phyloP scores from a whole-genome alignment of 2,113 vertebrate genomes.

The Oceanodroma tethys region DNA sequence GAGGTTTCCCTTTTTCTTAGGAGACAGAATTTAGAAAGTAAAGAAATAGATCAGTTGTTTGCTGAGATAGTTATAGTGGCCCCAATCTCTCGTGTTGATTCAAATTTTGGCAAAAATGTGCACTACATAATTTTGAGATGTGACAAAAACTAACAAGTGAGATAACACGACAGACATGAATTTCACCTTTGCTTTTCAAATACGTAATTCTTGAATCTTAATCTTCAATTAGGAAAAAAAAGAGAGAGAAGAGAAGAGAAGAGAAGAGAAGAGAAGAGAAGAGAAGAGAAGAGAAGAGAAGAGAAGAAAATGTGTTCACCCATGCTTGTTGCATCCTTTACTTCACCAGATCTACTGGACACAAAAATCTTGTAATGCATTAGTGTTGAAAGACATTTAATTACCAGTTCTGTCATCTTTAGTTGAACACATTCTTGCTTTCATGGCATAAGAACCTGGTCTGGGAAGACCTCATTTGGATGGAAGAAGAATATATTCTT shows the following conservation, averaged over 20 bases:
- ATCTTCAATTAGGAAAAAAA: not conserved
- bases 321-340: not conserved
- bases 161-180: not conserved
- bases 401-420: not conserved
- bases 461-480: not conserved
- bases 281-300: not conserved
- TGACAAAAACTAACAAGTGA: not conserved
- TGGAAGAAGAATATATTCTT: not conserved
- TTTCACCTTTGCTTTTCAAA: not conserved
- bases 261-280: too few relatives aligned
- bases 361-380: not conserved
- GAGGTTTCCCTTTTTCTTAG: not conserved
- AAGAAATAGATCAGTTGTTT: not conserved
- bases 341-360: not conserved
- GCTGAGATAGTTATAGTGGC: fast-evolving
- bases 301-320: not conserved
- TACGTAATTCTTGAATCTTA: not conserved
- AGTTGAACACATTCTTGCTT: not conserved
- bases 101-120: not conserved
- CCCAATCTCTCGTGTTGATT: not conserved
- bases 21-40: not conserved
- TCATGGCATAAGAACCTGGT: not conserved
- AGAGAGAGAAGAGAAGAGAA: not conserved
- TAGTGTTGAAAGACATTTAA: not conserved
- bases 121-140: not conserved